These are phyloP conservation scores for Lophura nycthemera DNA, from an alignment of 2,113 vertebrate genomes.

Conservation along the genomic window DNA sequence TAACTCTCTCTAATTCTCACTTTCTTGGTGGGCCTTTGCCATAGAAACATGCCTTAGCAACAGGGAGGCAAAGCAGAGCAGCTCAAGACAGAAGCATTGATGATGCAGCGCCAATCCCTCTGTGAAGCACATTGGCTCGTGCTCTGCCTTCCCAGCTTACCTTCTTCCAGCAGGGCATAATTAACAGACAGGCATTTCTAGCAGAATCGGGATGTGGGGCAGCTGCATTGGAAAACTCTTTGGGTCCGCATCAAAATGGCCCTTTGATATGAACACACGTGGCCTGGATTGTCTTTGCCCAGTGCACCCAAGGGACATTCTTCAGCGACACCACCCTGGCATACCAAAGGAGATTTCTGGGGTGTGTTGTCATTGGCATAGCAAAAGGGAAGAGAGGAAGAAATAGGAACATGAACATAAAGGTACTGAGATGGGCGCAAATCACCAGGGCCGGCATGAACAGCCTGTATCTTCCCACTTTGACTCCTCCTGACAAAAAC, in stretches of 20 bases:
- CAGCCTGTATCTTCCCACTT: not conserved
- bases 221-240: not conserved
- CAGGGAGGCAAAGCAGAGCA: not conserved
- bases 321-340: not conserved
- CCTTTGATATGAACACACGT: not conserved
- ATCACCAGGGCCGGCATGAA: not conserved
- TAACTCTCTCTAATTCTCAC: conserved; percentile 35
- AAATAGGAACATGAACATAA: fast-evolving
- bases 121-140: not conserved
- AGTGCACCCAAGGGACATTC: not conserved
- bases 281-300: not conserved
- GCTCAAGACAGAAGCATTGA: not conserved
- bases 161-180: not conserved
- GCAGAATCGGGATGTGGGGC: not conserved
- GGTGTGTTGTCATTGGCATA: not conserved
- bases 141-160: not conserved
- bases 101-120: not conserved
- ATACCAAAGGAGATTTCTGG: not conserved
- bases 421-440: fast-evolving
- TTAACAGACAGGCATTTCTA: not conserved
- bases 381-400: not conserved
- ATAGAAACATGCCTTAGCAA: conserved; percentile 78
- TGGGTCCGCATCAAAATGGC: not conserved
- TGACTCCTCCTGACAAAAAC: conserved; percentile 38
- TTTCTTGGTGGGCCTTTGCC: conserved; percentile 65